These are phyloP conservation scores for Drosophila santomea DNA, from an alignment of 1,140 invertebrate genomes.

Conservation along the genomic window DNA sequence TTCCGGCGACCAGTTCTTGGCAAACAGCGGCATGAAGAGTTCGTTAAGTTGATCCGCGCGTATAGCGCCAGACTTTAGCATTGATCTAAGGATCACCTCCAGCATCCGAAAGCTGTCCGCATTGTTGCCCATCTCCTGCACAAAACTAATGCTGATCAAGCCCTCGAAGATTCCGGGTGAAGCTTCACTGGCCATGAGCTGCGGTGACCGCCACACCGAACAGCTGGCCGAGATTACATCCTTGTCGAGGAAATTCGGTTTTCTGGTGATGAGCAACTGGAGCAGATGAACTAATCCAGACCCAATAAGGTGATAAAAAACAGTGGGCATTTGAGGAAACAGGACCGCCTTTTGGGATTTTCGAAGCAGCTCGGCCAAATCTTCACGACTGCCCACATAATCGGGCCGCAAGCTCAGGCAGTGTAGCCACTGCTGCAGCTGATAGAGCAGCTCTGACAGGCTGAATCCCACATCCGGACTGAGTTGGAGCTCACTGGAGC, in stretches of 20 bases:
- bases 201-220: constrained; percentile 41
- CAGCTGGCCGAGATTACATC: constrained; percentile 37
- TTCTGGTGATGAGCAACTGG: constrained; percentile 64
- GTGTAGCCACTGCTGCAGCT: constrained; percentile 74
- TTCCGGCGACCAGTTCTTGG: constrained; percentile 61
- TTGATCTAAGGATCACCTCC: constrained; percentile 42
- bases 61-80: constrained; percentile 58
- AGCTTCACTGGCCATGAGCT: constrained; percentile 14
- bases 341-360: constrained; percentile 16
- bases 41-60: constrained; percentile 59
- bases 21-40: constrained; percentile 65
- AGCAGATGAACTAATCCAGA: constrained; percentile 58
- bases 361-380: constrained; percentile 26
- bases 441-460: constrained; percentile 60
- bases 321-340: constrained; percentile 48
- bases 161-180: constrained; percentile 45
- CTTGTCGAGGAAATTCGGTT: constrained; percentile 28
- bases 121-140: constrained; percentile 43
- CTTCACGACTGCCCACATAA: constrained; percentile 8
- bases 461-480: constrained; percentile 15
- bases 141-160: constrained; percentile 60
- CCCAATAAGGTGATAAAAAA: constrained; percentile 68
- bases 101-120: constrained; percentile 39
- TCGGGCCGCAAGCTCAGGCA: constrained; percentile 52
- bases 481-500: constrained; percentile 51